Conservation (phyloP, 2,797 vertebrate species). For the Capromys pilorides region DNA sequence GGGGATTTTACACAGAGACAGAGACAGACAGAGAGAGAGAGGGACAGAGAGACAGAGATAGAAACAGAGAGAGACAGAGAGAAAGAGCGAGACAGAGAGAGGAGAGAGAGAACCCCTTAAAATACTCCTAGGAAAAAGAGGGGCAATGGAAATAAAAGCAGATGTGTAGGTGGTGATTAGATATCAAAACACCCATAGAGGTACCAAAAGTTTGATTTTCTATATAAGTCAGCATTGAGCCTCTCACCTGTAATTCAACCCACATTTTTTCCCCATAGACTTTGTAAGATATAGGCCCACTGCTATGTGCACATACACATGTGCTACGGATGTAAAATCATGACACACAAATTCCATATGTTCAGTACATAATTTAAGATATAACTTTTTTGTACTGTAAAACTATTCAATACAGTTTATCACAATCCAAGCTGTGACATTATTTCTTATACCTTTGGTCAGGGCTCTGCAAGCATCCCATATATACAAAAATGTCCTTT, state of each 20-base stretch:
- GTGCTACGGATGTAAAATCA: background rate
- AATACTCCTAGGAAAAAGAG: background rate
- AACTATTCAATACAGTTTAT: background rate
- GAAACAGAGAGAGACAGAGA: too few relatives aligned
- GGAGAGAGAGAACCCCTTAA: background rate
- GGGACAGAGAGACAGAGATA: too few relatives aligned
- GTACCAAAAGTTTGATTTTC: background rate
- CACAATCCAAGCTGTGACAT: background rate
- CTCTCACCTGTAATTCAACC: constrained; percentile 2
- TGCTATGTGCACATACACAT: background rate
- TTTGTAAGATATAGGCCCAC: background rate
- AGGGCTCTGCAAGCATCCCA: background rate
- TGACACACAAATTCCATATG: background rate
- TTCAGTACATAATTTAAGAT: background rate
- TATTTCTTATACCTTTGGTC: background rate
- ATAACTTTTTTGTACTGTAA: background rate
- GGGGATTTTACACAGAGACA: background rate
- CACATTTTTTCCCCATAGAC: background rate
- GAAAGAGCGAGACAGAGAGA: too few relatives aligned
- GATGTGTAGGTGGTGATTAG: background rate
- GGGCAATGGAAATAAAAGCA: background rate
- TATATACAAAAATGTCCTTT: background rate
- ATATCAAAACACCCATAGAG: background rate
- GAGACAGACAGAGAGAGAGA: too few relatives aligned
- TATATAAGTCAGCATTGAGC: background rate